Evolutionary conservation across 2,113 vertebrate species (phyloP).

Genomic region (Tachycineta bicolor): DNA sequence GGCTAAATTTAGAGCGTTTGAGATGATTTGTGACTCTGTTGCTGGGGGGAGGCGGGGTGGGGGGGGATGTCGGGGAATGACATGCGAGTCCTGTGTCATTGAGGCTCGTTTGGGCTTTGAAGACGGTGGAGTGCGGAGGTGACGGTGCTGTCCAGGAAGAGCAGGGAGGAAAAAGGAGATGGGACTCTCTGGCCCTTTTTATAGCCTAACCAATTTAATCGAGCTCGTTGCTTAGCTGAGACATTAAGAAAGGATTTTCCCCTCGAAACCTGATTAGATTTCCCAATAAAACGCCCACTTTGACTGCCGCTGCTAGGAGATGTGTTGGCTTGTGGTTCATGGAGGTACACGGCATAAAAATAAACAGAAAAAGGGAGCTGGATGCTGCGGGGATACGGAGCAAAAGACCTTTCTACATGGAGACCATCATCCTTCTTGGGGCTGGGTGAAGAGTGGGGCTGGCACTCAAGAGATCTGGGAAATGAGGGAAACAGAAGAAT

Average conservation of each 20-base stretch:
- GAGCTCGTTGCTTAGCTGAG: neutral
- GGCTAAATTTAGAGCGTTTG: conserved; percentile 60
- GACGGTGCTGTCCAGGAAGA: conserved; percentile 15
- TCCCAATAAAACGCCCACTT: conserved; percentile 24
- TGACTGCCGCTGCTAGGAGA: conserved; percentile 32
- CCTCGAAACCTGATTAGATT: conserved; percentile 36
- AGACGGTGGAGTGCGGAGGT: rapidly evolving
- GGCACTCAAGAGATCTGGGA: rapidly evolving
- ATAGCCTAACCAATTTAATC: neutral
- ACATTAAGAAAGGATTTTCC: conserved; percentile 51
- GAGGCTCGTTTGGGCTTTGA: neutral
- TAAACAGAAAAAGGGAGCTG: neutral
- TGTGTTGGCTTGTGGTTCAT: neutral
- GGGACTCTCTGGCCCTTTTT: neutral
- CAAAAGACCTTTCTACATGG: neutral
- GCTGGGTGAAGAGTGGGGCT: neutral
- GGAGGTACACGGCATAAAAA: neutral
- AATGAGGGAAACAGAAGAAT: neutral
- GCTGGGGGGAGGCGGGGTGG: neutral
- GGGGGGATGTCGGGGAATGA: neutral
- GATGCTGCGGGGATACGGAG: neutral
- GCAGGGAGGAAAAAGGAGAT: neutral
- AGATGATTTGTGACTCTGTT: conserved; percentile 51
- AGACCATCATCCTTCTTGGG: neutral
- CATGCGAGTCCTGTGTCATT: neutral